phyloP scores from a whole-genome alignment of 2,888 invertebrate species.

The Melieria crassipennis region DNA sequence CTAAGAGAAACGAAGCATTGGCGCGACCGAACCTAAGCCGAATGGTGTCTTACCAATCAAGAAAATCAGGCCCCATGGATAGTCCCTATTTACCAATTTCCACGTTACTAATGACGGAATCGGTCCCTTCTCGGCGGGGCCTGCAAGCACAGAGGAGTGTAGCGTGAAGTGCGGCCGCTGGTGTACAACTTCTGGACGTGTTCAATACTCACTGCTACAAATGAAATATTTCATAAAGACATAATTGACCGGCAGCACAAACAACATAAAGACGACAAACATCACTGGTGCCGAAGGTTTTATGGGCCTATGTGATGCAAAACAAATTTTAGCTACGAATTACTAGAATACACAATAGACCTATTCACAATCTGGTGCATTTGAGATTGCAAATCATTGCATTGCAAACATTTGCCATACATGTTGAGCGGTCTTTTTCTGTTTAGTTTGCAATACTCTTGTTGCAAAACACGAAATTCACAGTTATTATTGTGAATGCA shows the following conservation, averaged over 20 bases:
- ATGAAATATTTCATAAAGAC: conserved; percentile 76
- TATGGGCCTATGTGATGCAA: conserved; percentile 39
- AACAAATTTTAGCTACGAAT: background rate
- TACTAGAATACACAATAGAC: too few relatives aligned
- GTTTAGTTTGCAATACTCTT: too few relatives aligned
- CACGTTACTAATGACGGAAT: conserved; percentile 74
- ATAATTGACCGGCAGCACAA: conserved; percentile 80
- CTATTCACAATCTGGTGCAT: too few relatives aligned
- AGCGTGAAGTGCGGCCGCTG: conserved; percentile 55
- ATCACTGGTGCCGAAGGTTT: conserved; percentile 74
- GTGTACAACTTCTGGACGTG: background rate
- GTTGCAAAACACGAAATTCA: too few relatives aligned
- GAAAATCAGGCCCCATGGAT: conserved; percentile 88
- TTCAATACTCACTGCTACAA: conserved; percentile 37
- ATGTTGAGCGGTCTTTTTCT: too few relatives aligned
- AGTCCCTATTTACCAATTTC: conserved; percentile 79
- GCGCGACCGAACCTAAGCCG: background rate
- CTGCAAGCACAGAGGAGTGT: background rate
- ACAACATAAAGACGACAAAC: conserved; percentile 79
- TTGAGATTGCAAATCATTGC: too few relatives aligned
- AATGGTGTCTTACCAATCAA: conserved; percentile 71
- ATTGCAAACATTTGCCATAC: too few relatives aligned
- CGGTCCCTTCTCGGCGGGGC: conserved; percentile 42
- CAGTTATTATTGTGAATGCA: too few relatives aligned
- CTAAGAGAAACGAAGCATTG: conserved; percentile 57